These are phyloP conservation scores for Cyclophora albipunctata DNA, from an alignment of 2,888 invertebrate species.

Conservation along the genomic window DNA sequence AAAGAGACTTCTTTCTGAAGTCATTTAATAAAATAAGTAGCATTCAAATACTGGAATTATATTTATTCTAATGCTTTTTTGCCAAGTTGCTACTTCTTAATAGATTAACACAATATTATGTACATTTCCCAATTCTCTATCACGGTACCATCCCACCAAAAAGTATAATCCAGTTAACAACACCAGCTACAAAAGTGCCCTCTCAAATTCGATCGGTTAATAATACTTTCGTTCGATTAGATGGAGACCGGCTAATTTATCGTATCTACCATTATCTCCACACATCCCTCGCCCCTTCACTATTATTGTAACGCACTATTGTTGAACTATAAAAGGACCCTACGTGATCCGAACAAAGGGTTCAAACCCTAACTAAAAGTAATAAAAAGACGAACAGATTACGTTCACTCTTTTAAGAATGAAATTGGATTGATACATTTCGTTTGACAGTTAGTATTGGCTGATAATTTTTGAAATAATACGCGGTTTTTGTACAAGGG, in stretches of 20 bases:
- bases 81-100: no score
- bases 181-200: no score
- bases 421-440: conserved; percentile 47
- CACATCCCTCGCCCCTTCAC: conserved; percentile 10
- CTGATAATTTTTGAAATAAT: conserved; percentile 30
- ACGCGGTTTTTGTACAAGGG: not conserved
- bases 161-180: no score
- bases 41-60: no score
- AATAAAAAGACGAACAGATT: conserved; percentile 39
- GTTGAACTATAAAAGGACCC: conserved; percentile 36
- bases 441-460: conserved; percentile 38
- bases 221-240: not conserved
- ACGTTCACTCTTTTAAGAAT: conserved; percentile 21
- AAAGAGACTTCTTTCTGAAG: no score
- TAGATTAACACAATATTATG: no score
- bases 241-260: conserved; percentile 6
- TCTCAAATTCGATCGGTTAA: not conserved
- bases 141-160: no score
- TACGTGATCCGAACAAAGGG: conserved; percentile 65
- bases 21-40: no score
- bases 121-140: no score
- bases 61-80: no score
- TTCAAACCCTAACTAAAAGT: conserved; percentile 38
- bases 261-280: conserved; percentile 4
- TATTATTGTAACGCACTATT: conserved; percentile 31